A percentile compares a stretch with the other conserved stretches of the same genome.
phyloP scores from a whole-genome alignment of 2,888 invertebrate species.

The Melipona bicolor region DNA sequence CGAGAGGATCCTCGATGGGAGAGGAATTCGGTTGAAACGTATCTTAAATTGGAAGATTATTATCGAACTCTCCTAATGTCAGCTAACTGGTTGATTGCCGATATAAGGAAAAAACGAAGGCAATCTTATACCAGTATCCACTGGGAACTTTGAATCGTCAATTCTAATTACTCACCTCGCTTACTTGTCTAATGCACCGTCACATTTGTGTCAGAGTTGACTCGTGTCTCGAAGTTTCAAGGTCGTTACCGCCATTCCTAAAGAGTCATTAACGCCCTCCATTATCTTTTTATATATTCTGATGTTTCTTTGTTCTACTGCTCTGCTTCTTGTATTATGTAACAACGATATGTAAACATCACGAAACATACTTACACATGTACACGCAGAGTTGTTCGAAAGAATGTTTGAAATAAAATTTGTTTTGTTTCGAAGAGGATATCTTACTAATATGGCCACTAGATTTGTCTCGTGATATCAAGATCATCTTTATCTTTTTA shows the following conservation, averaged over 20 bases:
- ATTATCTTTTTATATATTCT: conserved; percentile 2
- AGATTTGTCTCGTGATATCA: no score
- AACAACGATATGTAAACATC: background rate
- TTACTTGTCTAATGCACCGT: conserved; percentile 72
- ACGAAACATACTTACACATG: background rate
- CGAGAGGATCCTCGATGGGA: conserved; percentile 25
- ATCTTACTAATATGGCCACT: no score
- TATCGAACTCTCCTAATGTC: conserved; percentile 56
- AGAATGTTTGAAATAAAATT: no score
- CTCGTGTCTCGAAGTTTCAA: conserved; percentile 69
- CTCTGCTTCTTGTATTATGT: no score
- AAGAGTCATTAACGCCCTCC: conserved; percentile 69
- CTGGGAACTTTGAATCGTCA: conserved; percentile 74
- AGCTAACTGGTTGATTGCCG: conserved; percentile 21
- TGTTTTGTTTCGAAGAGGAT: no score
- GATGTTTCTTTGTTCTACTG: background rate
- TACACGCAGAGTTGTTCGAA: no score
- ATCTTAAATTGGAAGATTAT: conserved; percentile 40
- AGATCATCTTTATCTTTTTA: no score
- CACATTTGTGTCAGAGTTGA: conserved; percentile 74
- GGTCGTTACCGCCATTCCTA: conserved; percentile 72
- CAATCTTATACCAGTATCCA: conserved; percentile 1
- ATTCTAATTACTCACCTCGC: conserved; percentile 74
- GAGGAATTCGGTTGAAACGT: conserved; percentile 33
- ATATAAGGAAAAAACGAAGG: no score